Percentiles rank a stretch among this genome's conserved stretches.
phyloP scores from a whole-genome alignment of 2,113 vertebrate genomes.

The Meles meles region DNA sequence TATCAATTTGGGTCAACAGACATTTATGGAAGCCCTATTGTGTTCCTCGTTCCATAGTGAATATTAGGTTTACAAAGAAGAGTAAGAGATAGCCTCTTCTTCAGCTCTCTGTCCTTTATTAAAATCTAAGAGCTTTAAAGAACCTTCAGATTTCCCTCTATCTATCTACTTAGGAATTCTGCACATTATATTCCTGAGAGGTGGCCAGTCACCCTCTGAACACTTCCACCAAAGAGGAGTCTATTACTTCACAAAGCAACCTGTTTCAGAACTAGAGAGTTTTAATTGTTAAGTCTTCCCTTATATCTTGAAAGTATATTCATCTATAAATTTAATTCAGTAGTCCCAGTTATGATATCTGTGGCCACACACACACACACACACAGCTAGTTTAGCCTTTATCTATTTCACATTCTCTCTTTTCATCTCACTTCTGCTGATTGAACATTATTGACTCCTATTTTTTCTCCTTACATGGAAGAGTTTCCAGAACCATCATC shows the following conservation, averaged over 20 bases:
- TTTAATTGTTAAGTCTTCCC: conserved; percentile 32
- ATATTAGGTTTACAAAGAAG: background rate
- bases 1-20: background rate
- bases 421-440: background rate
- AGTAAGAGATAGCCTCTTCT: background rate
- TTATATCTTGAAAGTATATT: conserved; percentile 8
- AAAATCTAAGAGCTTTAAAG: background rate
- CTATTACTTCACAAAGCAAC: conserved; percentile 38
- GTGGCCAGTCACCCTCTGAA: conserved; percentile 14
- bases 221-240: background rate
- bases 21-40: background rate
- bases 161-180: conserved; percentile 8
- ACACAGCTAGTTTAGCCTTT: background rate
- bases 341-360: background rate
- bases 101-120: background rate
- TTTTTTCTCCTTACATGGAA: background rate
- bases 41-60: background rate
- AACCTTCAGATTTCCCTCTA: background rate
- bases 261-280: background rate
- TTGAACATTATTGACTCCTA: background rate
- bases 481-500: background rate
- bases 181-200: background rate
- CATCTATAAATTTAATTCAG: background rate
- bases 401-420: background rate
- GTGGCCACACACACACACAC: background rate